These are phyloP conservation scores for Drosophila melanica DNA, from an alignment of 1,140 invertebrate genomes.

Conservation along the genomic window DNA sequence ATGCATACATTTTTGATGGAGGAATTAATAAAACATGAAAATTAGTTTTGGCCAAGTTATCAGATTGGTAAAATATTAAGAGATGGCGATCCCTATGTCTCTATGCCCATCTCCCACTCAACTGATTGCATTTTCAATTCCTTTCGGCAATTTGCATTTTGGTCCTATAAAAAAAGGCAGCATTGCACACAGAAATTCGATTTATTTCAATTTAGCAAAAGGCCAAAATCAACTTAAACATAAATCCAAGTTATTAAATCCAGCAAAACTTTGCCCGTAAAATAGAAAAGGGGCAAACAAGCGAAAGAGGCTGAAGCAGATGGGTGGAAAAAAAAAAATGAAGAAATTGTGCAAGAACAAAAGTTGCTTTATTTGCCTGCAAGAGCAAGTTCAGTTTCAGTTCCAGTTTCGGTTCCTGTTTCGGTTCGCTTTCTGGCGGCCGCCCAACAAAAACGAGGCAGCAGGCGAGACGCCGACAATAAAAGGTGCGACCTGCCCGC, in stretches of 20 bases:
- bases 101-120: background rate
- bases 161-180: background rate
- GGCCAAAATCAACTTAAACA: constrained; percentile 43
- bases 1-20: too few species aligned
- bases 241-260: constrained; percentile 56
- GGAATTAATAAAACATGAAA: too few species aligned
- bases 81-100: too few species aligned
- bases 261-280: constrained; percentile 39
- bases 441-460: constrained; percentile 11
- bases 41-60: background rate
- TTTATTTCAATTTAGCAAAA: constrained; percentile 49
- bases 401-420: constrained; percentile 13
- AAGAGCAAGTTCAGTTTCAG: constrained; percentile 55
- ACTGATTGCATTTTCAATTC: background rate
- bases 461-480: constrained; percentile 43
- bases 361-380: constrained; percentile 46
- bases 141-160: background rate
- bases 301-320: too few species aligned
- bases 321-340: background rate
- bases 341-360: constrained; percentile 16
- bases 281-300: constrained; percentile 10
- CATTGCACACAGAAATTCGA: constrained; percentile 28
- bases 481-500: constrained; percentile 44
- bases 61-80: background rate
- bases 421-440: too few species aligned